These are phyloP conservation scores for Amorpha juglandis DNA, from an alignment of 2,888 invertebrate species.

Conservation along the genomic window DNA sequence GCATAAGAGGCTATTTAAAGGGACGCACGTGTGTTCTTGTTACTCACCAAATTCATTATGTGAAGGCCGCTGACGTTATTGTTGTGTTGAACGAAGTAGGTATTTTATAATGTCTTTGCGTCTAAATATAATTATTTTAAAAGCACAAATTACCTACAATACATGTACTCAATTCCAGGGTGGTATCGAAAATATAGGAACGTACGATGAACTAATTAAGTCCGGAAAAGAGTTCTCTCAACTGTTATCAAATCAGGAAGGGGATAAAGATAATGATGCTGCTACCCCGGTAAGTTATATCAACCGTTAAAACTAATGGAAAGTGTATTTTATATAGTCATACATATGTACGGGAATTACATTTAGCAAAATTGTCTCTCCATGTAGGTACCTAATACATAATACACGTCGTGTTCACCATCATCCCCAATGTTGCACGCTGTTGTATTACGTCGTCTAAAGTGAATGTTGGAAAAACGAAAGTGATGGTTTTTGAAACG, in stretches of 20 bases:
- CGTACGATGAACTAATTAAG: slow-evolving; percentile 81
- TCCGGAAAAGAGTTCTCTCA: slow-evolving; percentile 80
- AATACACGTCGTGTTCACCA: no score
- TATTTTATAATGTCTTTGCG: neutral
- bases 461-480: no score
- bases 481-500: no score
- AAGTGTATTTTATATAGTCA: neutral
- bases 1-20: slow-evolving; percentile 86
- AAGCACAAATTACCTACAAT: neutral
- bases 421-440: no score
- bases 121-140: neutral
- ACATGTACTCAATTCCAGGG: slow-evolving; percentile 65
- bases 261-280: slow-evolving; percentile 45
- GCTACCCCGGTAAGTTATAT: slow-evolving; percentile 31
- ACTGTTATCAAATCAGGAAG: slow-evolving; percentile 62
- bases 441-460: no score
- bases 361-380: no score
- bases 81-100: slow-evolving; percentile 80
- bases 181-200: slow-evolving; percentile 83
- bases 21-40: slow-evolving; percentile 90
- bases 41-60: slow-evolving; percentile 92
- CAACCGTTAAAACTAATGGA: neutral
- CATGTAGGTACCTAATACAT: no score
- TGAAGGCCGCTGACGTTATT: slow-evolving; percentile 76
- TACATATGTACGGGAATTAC: neutral